Conservation (phyloP, 2,113 vertebrate species). For the Mus pahari region DNA sequence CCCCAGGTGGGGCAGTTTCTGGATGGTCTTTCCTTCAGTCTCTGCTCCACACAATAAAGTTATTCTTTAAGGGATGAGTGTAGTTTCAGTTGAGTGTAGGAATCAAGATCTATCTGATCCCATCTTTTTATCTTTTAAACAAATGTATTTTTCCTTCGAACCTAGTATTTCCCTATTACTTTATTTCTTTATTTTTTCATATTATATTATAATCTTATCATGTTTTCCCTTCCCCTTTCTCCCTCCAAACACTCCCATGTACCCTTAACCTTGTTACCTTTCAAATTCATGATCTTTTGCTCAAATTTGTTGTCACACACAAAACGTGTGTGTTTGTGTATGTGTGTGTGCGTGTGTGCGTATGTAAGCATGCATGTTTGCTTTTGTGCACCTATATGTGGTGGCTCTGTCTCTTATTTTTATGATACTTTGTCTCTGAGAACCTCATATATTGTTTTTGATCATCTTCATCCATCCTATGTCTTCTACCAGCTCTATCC, state of each 20-base stretch:
- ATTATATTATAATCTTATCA: not conserved
- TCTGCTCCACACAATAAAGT: too few species aligned
- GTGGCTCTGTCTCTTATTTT: not conserved
- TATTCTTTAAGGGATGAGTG: not conserved
- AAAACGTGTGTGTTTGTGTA: not conserved
- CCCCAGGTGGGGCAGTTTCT: too few species aligned
- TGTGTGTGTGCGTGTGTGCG: not conserved
- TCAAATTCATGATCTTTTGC: not conserved
- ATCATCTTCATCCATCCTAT: not conserved
- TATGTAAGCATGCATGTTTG: not conserved
- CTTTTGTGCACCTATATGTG: not conserved
- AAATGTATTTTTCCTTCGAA: not conserved
- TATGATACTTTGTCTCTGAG: not conserved
- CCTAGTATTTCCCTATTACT: not conserved
- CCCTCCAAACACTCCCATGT: not conserved
- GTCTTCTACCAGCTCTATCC: not conserved
- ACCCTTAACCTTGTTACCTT: not conserved
- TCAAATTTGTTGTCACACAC: not conserved
- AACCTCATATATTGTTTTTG: not conserved
- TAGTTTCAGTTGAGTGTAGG: not conserved
- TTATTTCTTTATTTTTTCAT: not conserved
- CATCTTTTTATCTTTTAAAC: not conserved
- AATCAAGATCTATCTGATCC: not conserved
- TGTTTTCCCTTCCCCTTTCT: not conserved
- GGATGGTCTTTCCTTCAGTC: too few species aligned